Conservation (phyloP, 2,888 invertebrate species). For the Leucozona laternaria region DNA sequence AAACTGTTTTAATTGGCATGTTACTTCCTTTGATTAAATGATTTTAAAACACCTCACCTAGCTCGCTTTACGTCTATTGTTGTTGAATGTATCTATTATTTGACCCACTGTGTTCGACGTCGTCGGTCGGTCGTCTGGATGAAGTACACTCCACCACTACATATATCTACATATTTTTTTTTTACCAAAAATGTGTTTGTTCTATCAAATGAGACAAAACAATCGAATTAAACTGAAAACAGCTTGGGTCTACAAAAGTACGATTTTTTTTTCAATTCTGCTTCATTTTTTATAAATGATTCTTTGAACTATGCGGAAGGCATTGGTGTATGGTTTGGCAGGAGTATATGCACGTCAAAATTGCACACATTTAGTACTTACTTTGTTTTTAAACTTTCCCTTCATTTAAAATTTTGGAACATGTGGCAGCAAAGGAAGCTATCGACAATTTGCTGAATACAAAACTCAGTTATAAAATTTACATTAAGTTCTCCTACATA, state of each 20-base stretch:
- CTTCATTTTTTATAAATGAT: constrained; percentile 3
- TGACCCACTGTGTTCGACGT: background rate
- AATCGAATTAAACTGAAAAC: constrained; percentile 28
- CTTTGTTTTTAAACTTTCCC: constrained; percentile 28
- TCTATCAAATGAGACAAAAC: constrained; percentile 24
- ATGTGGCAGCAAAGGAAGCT: constrained; percentile 48
- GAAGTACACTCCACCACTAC: constrained; percentile 26
- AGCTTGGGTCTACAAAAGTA: constrained; percentile 28
- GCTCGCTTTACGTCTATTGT: background rate
- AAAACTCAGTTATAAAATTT: constrained; percentile 58
- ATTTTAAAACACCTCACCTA: too few relatives aligned
- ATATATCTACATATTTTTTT: too few relatives aligned
- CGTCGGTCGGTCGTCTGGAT: background rate
- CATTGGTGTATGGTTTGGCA: background rate
- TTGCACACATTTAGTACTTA: constrained; percentile 19
- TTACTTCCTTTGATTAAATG: too few relatives aligned
- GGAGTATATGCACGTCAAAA: background rate
- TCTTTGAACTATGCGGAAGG: background rate
- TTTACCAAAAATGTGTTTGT: constrained; percentile 26
- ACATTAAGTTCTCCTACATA: constrained; percentile 23
- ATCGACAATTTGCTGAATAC: constrained; percentile 64
- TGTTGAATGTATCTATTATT: background rate
- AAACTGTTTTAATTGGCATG: too few relatives aligned
- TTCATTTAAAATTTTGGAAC: constrained; percentile 33
- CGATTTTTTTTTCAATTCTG: background rate